phyloP scores from a whole-genome alignment of 2,113 vertebrate genomes.

The Sinocyclocheilus anophthalmus region DNA sequence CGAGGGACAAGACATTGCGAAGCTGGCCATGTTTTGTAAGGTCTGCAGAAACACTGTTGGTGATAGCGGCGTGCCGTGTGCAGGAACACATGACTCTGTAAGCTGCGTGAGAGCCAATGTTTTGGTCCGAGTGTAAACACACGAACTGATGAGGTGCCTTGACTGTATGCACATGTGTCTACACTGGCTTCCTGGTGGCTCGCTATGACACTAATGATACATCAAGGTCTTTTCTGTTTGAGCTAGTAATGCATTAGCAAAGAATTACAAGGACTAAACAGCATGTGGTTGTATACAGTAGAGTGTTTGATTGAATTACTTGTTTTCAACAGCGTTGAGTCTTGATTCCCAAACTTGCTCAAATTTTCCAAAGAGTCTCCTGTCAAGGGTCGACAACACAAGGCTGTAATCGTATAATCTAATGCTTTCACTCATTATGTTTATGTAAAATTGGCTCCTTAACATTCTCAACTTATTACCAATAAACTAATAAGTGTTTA shows the following conservation, averaged over 20 bases:
- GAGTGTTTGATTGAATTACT: neutral
- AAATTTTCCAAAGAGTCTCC: conserved; percentile 19
- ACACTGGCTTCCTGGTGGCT: neutral
- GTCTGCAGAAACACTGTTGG: conserved; percentile 69
- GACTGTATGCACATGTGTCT: conserved; percentile 45
- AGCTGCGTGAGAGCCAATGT: conserved; percentile 60
- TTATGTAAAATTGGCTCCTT: neutral
- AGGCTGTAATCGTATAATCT: neutral
- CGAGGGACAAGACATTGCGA: conserved; percentile 58
- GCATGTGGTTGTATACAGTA: conserved; percentile 17
- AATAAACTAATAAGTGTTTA: neutral
- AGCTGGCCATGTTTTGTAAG: conserved; percentile 70
- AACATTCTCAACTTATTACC: neutral
- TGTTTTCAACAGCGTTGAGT: neutral
- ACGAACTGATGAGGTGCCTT: conserved; percentile 43
- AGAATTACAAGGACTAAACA: conserved; percentile 29
- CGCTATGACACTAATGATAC: conserved; percentile 20
- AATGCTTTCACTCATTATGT: neutral
- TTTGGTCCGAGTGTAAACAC: conserved; percentile 71
- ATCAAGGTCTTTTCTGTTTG: conserved; percentile 17
- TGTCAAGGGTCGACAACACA: neutral
- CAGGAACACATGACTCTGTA: conserved; percentile 46
- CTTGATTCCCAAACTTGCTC: neutral
- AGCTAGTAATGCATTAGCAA: conserved; percentile 31
- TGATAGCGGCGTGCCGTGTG: conserved; percentile 57